A percentile compares a stretch with the other conserved stretches of the same genome.
These are phyloP conservation scores for Venturia canescens DNA, from an alignment of 1,140 invertebrate genomes.

Conservation along the genomic window DNA sequence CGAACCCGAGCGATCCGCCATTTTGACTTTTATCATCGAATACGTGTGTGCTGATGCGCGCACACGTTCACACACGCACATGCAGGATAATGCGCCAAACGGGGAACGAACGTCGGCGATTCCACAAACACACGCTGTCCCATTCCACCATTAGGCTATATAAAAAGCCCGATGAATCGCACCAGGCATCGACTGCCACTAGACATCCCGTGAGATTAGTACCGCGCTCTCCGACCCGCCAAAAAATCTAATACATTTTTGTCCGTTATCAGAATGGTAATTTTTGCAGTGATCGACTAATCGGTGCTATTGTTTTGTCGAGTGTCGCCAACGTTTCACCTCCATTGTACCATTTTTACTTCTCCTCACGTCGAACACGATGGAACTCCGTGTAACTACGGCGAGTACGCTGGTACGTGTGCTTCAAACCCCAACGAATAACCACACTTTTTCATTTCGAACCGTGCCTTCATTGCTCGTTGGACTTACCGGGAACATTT, in stretches of 20 bases:
- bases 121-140: slow-evolving; percentile 19
- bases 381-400: background rate
- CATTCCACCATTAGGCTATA: slow-evolving; percentile 14
- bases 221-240: background rate
- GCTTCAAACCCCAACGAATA: background rate
- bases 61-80: background rate
- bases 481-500: background rate
- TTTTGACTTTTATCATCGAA: background rate
- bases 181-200: background rate
- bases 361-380: background rate
- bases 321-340: background rate
- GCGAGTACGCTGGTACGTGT: slow-evolving; percentile 10
- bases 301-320: background rate
- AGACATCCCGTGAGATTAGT: background rate
- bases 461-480: background rate
- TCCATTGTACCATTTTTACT: too few species aligned
- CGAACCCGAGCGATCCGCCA: background rate
- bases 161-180: slow-evolving; percentile 1
- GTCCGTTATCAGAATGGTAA: background rate
- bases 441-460: background rate
- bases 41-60: background rate
- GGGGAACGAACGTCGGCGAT: slow-evolving; percentile 2
- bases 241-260: background rate
- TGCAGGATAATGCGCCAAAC: background rate
- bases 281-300: slow-evolving; percentile 7